phyloP scores from a whole-genome alignment of 2,113 vertebrate genomes.

The Pogona vitticeps region DNA sequence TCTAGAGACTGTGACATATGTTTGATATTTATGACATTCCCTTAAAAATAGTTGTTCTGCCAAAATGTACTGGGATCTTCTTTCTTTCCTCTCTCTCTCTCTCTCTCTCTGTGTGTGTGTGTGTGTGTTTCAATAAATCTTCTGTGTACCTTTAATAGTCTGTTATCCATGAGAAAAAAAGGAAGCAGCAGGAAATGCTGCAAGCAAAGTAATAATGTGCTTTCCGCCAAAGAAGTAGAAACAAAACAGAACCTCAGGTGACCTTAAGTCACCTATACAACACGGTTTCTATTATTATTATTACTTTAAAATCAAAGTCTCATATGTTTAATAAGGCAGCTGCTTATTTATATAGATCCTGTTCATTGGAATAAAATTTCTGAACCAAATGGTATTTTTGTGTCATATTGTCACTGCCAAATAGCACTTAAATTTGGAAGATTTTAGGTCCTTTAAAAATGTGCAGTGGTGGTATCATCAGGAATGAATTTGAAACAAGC shows the following conservation, averaged over 20 bases:
- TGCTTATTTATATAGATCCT: neutral
- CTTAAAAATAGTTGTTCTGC: neutral
- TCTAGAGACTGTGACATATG: neutral
- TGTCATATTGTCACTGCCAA: neutral
- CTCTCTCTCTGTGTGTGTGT: too few species aligned
- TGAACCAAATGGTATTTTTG: neutral
- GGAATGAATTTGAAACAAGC: neutral
- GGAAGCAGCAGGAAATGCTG: neutral
- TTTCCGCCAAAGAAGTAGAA: neutral
- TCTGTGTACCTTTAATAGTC: neutral
- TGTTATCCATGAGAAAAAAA: neutral
- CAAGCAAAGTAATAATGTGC: neutral
- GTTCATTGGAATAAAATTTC: neutral
- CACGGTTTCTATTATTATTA: neutral
- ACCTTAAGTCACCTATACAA: neutral
- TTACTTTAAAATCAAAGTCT: constrained; percentile 4
- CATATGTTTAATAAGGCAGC: neutral
- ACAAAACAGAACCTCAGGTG: neutral
- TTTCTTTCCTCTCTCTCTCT: neutral
- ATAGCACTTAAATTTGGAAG: neutral
- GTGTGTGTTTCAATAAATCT: neutral
- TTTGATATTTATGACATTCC: neutral
- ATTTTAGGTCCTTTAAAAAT: neutral
- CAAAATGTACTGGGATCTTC: neutral
- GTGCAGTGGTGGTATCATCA: neutral